Base-by-base conservation (phyloP, 2,888 invertebrate genomes). In the Acrocyrtus sp. region DNA sequence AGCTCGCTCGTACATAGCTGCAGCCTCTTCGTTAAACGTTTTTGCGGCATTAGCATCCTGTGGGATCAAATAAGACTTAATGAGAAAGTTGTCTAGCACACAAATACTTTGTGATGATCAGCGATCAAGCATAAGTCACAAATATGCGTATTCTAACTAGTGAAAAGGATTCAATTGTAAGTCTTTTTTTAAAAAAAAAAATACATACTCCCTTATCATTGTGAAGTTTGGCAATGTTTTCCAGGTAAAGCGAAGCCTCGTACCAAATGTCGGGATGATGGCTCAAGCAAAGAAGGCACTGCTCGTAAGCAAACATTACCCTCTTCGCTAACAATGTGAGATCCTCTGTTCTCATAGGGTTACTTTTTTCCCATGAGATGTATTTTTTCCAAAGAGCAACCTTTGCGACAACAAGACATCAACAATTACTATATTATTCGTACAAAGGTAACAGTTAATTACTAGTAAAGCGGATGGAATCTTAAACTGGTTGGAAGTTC, bases 251-350 rank as follows among this genome's bases (percentile, higher is more conserved):
- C 0, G 98, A 97, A 0, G 98, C 98, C 85, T 99, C 98, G 84
- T 96, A 95, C 99, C 99, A 99, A 72, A 99, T 94, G 79, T 99
- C 98, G 0, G 98, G 96, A 84, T 98, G 97, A 86, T 98, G 98
- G 0, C 97, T 96, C 39, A 99, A 87, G 83, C 98, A 98, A 50
- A 99, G 86, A 54, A 99, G 86, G 81, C 98, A 96, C 85, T 99
- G 98, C 83, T 99, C 99, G 77, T 98, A 96, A 0, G 98, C 98
- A 87, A 98, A 99, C 91, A 98, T 96, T 0, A 99, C 98, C 77
- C 98, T 87, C 61, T 95, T 90, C 0, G 97, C 96, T 10, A 98
- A 92, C 10, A 96, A 85, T 0, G 96, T 92, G 0, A 96, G 95
- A 84, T 99, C 99, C 84, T 99, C 99, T 0, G 96, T 96, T 12